Evolutionary conservation across 2,113 vertebrate genomes (phyloP), one percentile per base, ranked within the genome.

Genomic region (Rana temporaria): DNA sequence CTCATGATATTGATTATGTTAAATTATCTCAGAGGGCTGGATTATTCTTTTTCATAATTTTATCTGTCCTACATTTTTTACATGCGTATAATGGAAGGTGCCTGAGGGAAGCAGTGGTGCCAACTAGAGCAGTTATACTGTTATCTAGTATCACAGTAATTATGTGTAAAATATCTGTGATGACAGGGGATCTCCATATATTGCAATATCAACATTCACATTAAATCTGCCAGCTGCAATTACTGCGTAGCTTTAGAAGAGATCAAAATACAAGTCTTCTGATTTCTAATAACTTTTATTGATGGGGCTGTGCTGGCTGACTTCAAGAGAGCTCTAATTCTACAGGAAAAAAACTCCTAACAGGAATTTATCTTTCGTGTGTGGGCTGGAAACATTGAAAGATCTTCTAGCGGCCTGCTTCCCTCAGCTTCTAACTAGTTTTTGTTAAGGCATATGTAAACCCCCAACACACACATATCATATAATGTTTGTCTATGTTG

Each of bases 1-100:
- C 64, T 68, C 12, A 16, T 59, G 77, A 68, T 68, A 79, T 79
- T 79, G 77, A 79, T 79, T 79, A 67, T 57, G 42, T 60, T 4
- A 59, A 68, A 69, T 69, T 12, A 38, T 79, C 77, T 79, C 14
- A 1, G 52, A 79, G 52, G 77, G 52, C 6, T 68, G 15, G 52
- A 67, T 57, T 56, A 18, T 68, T 76, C n/a, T 57, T 69, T 79
- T 59, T 19, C 26, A 24, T 38, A 48, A 69, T 69, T 79, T 68
- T 68, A 69, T 59, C 48, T 79, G 64, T 68, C 77, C 65, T 79
- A 68, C 64, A 69, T 79, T 69, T 32, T 26, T 66, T 79, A 59
- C 30, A 57, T 38, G 24, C 53, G 30, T 38, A 79, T 68, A 68
- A 79, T 79, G 64, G 63, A 18, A 68, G 57, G 26, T n/a, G 64